Base-by-base conservation (phyloP, 2,888 invertebrate genomes). In the Parnassius mnemosyne region DNA sequence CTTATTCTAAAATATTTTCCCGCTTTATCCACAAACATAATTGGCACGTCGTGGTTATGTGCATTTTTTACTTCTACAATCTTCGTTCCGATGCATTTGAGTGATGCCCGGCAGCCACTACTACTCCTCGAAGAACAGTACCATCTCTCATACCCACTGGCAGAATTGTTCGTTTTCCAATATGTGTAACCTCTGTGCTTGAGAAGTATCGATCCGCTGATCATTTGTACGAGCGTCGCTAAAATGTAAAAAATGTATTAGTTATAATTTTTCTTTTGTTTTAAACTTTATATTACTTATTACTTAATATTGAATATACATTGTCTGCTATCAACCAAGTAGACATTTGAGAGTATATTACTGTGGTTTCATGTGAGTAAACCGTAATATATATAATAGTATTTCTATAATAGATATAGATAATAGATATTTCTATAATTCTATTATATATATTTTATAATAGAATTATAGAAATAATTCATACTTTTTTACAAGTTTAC, bases 1-100 rank as follows among this genome's bases (percentile, higher is more conserved):
- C 46, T 55, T 54, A 65, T 41, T 60, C 56, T 59, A 10, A 51
- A n/a, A 43, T 53, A 56, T 49, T 52, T 42, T 5, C 56, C 54
- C 13, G 44, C 13, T 11, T 12, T 10, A 9, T 42, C 9, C 1
- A 12, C 25, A 42, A 57, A 13, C 12, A 62, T 12, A 3, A 52
- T 20, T 9, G 74, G 74, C n/a, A 50, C 53, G 3, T 41, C 44
- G 16, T 75, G 75, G 43, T 69, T 71, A 49, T 75, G 75, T 0
- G 16, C 11, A 3, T 68, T 56, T 25, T 50, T 60, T 11, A 53
- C 54, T 12, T 61, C 41, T 9, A 68, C 20, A 9, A 73, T 58
- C 2, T 7, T 11, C 0, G 34, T 61, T 0, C 65, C 65, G 3
- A 49, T 44, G 57, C 65, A 67, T 47, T 67, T 69, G 3, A 75